phyloP scores from a whole-genome alignment of 2,888 invertebrate species.

The Diplolepis rosae region DNA sequence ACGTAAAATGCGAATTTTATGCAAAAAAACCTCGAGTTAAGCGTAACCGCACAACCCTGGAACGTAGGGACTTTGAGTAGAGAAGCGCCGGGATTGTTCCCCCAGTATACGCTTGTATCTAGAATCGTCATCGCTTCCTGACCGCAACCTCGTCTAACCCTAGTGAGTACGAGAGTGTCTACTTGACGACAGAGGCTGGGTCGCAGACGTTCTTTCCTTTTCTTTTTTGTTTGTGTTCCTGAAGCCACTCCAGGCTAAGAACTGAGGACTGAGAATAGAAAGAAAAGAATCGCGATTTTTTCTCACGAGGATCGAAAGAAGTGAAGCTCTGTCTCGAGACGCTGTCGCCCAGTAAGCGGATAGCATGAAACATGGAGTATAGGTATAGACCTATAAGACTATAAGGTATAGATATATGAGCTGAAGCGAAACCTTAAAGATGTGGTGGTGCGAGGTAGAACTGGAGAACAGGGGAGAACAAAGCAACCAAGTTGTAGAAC shows the following conservation, averaged over 20 bases:
- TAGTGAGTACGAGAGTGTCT: neutral
- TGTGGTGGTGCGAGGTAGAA: slow-evolving; percentile 6
- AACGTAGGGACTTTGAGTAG: too few species aligned
- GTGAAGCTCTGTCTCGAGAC: slow-evolving; percentile 6
- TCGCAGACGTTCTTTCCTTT: neutral
- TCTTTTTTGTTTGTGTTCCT: slow-evolving; percentile 17
- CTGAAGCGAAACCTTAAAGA: neutral
- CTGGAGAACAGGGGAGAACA: slow-evolving; percentile 16
- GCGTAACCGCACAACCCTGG: too few species aligned
- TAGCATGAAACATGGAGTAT: slow-evolving; percentile 4
- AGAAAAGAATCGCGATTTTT: neutral
- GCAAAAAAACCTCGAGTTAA: too few species aligned
- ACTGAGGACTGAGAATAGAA: slow-evolving; percentile 6
- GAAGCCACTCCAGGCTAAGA: slow-evolving; percentile 20
- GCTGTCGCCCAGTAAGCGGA: slow-evolving; percentile 18
- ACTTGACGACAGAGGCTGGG: neutral
- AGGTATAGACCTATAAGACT: slow-evolving; percentile 3
- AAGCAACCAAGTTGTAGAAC: slow-evolving; percentile 14
- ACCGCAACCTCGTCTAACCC: neutral
- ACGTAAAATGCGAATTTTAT: too few species aligned
- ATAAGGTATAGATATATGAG: too few species aligned
- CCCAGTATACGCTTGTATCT: too few species aligned
- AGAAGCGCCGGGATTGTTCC: too few species aligned
- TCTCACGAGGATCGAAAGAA: neutral
- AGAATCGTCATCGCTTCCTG: neutral